Conservation (phyloP, 2,888 invertebrate species). For the Zeuzera pyrina region DNA sequence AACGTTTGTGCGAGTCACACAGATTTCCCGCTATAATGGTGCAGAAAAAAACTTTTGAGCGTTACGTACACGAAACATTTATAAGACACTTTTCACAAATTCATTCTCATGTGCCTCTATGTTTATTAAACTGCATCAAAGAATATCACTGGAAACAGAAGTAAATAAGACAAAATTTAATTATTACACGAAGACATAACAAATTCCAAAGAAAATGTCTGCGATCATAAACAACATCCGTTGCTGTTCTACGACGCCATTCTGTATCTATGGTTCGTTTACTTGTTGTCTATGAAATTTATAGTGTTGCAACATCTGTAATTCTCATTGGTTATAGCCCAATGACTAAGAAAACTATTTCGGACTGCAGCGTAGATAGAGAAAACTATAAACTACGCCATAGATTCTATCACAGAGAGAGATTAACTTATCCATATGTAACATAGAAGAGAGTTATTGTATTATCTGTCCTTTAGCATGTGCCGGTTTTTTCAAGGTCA, state of each 20-base stretch:
- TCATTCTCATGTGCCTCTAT: neutral
- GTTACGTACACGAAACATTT: constrained; percentile 24
- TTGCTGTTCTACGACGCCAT: neutral
- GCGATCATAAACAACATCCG: neutral
- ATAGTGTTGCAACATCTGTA: too few species aligned
- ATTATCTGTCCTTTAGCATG: too few species aligned
- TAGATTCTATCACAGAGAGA: too few species aligned
- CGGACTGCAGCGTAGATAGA: too few species aligned
- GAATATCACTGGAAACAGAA: neutral
- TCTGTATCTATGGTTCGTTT: too few species aligned
- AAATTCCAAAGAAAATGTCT: neutral
- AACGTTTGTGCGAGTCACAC: constrained; percentile 60
- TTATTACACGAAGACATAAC: neutral
- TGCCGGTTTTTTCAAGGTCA: too few species aligned
- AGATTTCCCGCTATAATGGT: constrained; percentile 66
- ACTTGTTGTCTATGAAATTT: neutral
- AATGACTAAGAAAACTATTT: too few species aligned
- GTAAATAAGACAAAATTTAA: neutral
- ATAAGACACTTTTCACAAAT: neutral
- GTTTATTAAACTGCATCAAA: neutral
- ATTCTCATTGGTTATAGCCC: too few species aligned
- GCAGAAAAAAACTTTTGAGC: constrained; percentile 28
- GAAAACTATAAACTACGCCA: too few species aligned
- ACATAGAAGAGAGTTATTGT: too few species aligned
- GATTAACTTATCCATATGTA: too few species aligned